Evolutionary conservation across 2,113 vertebrate genomes (phyloP), one percentile per base, ranked within the genome.

Genomic region (Indri indri): DNA sequence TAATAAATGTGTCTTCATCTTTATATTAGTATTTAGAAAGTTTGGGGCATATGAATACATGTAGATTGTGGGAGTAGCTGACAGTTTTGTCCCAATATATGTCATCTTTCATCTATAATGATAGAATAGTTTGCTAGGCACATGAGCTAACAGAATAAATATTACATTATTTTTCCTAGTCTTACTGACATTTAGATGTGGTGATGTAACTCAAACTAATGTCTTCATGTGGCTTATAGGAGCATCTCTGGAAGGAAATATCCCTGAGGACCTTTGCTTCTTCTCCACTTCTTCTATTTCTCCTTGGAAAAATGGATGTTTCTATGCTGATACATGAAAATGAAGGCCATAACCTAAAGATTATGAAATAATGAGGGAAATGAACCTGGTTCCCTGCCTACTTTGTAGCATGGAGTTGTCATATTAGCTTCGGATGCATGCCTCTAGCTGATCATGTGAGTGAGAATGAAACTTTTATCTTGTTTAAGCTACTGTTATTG

Each of bases 31-130:
- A 73, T 65, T 79, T 85, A 74, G 57, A 73, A 65, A 85, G 12
- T 0, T 7, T 37, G 4, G 14, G 37, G 3, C 3, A n/a, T 32
- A 50, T 54, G 1, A 14, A 79, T 25, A 3, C 1, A 22, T 30
- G 3, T 2, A 40, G 11, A 79, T 0, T 27, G 11, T 77, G 8
- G 2, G 5, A 79, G 8, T 50, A 40, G 34, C 11, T 57, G 5
- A 66, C 10, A 32, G 10, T 79, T 52, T 4, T 52, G 18, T 54
- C 9, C 5, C 23, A 61, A 70, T 45, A 12, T 25, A 70, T 84
- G 5, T 27, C 13, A 68, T 45, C 7, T 94, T 83, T 65, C 40
- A 71, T 79, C 13, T 65, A 13, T 71, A 23, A 50, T 37, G 47
- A 17, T 79, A 27, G 4, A 27, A 3, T 52, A n/a, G 32, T 25